Evolutionary conservation across 2,797 vertebrate genomes (phyloP).

Genomic region (Sebastes aleutianus): DNA sequence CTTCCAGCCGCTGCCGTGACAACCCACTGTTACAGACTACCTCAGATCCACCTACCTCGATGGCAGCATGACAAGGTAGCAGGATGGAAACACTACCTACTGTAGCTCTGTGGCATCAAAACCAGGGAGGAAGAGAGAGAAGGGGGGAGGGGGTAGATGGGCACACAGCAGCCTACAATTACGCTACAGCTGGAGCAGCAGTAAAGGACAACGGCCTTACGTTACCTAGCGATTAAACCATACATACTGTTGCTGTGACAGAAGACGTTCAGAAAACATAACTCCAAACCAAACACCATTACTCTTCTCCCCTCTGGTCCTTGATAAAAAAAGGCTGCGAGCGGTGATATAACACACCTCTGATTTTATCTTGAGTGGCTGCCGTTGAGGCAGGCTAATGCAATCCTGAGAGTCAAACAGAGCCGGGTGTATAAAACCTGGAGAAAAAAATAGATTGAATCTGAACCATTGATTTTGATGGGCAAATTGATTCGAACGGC

Average conservation of each 20-base stretch:
- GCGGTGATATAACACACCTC: conserved; percentile 35
- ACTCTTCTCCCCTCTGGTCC: conserved; percentile 14
- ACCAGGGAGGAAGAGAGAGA: conserved; percentile 21
- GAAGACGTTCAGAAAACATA: conserved; percentile 42
- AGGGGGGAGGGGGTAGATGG: conserved; percentile 22
- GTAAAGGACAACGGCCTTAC: conserved; percentile 52
- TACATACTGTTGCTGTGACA: conserved; percentile 20
- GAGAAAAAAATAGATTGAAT: conserved; percentile 37
- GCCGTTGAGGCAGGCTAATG: conserved; percentile 32
- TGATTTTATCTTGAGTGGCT: conserved; percentile 58
- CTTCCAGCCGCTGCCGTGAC: conserved; percentile 37
- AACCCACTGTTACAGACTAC: conserved; percentile 57
- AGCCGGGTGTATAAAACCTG: conserved; percentile 25
- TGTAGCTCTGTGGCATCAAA: conserved; percentile 46
- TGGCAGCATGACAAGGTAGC: conserved; percentile 60
- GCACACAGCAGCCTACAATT: conserved; percentile 68
- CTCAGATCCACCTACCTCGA: conserved; percentile 55
- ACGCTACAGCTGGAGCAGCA: conserved; percentile 66
- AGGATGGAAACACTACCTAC: conserved; percentile 52
- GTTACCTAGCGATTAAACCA: conserved; percentile 57
- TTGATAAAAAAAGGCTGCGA: conserved; percentile 34
- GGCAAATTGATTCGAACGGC: conserved; percentile 58
- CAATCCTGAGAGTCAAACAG: conserved; percentile 34
- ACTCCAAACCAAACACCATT: conserved; percentile 21
- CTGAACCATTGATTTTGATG: conserved; percentile 54